Base-by-base conservation (phyloP, 2,113 vertebrate genomes). In the Lota lota region DNA sequence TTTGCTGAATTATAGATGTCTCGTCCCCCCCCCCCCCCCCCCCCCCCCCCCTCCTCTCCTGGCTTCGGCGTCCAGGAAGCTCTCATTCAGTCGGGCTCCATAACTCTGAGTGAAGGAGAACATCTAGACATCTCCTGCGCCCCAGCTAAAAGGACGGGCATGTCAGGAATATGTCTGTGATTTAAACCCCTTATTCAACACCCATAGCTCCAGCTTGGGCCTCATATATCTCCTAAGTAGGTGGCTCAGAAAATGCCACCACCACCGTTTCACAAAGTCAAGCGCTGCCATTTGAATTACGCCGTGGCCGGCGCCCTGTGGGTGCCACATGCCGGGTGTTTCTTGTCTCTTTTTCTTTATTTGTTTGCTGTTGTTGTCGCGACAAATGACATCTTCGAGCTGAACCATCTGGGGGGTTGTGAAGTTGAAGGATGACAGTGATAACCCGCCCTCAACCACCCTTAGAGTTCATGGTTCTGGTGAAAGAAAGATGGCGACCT, bases 1-100 rank as follows among this genome's bases (percentile, higher is more conserved):
- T 87, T 87, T 81, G 69, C 80, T 90, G 79, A 88, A 90, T 90
- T 90, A 90, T 90, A 85, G 78, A 90, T 90, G 82, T 63, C 78
- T 74, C 68, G 59, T 72, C 76, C 81, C 77, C 22, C 72, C 74
- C 70, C 67, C 64, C 74, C 33, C 69, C 59, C 69, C 76, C 82
- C 77, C 28, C 73, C 74, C 72, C 67, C 64, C 75, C 33, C 76
- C 77, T 67, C 57, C 71, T 76, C 82, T 76, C 28, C 73, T 73
- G 72, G 67, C 64, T 71, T 24, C 67, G 70, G 70, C 77, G 6
- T 80, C 81, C 77, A 80, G 75, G 72, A 81, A 81, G 83, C 74
- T 69, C 75, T 80, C 73, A 75, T 75, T 86, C 83, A 83, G 83
- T 85, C 85, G 62, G 68, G 54, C 83, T 84, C 75, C 81, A 80